Conservation (phyloP, 2,888 invertebrate genomes). For the Bellardia pandia region DNA sequence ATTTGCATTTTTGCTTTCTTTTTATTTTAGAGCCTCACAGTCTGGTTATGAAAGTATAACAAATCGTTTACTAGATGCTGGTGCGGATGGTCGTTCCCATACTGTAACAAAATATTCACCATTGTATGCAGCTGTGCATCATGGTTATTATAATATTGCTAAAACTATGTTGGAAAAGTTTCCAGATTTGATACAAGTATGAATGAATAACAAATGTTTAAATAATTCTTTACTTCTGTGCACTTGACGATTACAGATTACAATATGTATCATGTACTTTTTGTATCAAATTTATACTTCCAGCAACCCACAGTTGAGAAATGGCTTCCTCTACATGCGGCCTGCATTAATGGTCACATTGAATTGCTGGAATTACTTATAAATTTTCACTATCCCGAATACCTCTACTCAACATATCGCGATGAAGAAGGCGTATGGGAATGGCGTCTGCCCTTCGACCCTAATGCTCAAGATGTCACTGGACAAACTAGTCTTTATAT, state of each 20-base stretch:
- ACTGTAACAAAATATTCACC: slow-evolving; percentile 96
- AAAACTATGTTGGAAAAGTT: slow-evolving; percentile 91
- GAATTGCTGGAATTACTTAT: slow-evolving; percentile 91
- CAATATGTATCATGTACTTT: background rate
- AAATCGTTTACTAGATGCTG: slow-evolving; percentile 90
- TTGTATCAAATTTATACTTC: background rate
- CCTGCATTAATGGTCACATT: slow-evolving; percentile 94
- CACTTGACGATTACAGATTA: no score
- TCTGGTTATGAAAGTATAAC: slow-evolving; percentile 92
- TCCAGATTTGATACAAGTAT: slow-evolving; percentile 91
- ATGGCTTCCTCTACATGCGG: slow-evolving; percentile 96
- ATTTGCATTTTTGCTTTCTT: slow-evolving; percentile 1
- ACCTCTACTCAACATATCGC: slow-evolving; percentile 88
- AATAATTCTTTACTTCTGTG: no score
- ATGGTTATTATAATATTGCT: slow-evolving; percentile 92
- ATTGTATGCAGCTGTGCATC: slow-evolving; percentile 94
- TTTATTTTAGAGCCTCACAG: slow-evolving; percentile 90
- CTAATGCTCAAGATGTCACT: slow-evolving; percentile 95
- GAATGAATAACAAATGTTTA: background rate
- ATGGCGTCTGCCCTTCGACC: slow-evolving; percentile 95
- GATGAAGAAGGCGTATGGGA: slow-evolving; percentile 91
- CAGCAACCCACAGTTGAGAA: slow-evolving; percentile 94
- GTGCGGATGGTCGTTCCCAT: slow-evolving; percentile 95
- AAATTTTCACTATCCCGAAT: slow-evolving; percentile 91
- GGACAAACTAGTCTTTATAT: slow-evolving; percentile 96